These are phyloP conservation scores for Lucinisca nassula DNA, from an alignment of 2,888 invertebrate species.

Conservation along the genomic window DNA sequence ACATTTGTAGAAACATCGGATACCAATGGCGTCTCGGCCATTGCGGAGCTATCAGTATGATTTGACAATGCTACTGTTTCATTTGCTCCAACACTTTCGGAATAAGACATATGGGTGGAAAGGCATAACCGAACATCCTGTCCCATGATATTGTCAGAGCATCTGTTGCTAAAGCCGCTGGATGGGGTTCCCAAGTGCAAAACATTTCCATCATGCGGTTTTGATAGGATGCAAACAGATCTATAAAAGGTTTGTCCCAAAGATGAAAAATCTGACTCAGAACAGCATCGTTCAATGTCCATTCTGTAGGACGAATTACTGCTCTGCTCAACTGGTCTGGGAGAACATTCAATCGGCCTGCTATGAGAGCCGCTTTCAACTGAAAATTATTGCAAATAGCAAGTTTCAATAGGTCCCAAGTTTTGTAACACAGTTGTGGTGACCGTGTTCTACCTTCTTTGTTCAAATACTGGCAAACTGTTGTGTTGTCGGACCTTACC, in stretches of 20 bases:
- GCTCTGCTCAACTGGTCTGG: slow-evolving; percentile 28
- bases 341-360: slow-evolving; percentile 17
- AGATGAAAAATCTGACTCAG: slow-evolving; percentile 17
- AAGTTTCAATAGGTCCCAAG: slow-evolving; percentile 19
- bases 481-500: slow-evolving; percentile 51
- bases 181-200: slow-evolving; percentile 40
- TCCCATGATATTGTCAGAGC: slow-evolving; percentile 55
- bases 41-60: too few species aligned
- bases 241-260: slow-evolving; percentile 21
- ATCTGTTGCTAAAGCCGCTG: slow-evolving; percentile 51
- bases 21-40: too few species aligned
- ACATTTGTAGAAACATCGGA: too few species aligned
- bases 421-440: slow-evolving; percentile 17
- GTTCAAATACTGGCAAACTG: slow-evolving; percentile 51
- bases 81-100: slow-evolving; percentile 28
- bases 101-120: slow-evolving; percentile 49
- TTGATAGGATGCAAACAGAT: slow-evolving; percentile 41
- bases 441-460: slow-evolving; percentile 58
- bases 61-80: too few species aligned
- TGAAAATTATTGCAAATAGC: background rate
- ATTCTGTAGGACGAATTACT: slow-evolving; percentile 37
- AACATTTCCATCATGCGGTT: slow-evolving; percentile 39
- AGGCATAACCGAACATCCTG: slow-evolving; percentile 57
- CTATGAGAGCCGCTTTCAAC: slow-evolving; percentile 34
- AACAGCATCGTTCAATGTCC: slow-evolving; percentile 23